Evolutionary conservation across 2,797 vertebrate genomes (phyloP), one percentile per base, ranked within the genome.

Genomic region (Sternarchorhynchus goeldii): DNA sequence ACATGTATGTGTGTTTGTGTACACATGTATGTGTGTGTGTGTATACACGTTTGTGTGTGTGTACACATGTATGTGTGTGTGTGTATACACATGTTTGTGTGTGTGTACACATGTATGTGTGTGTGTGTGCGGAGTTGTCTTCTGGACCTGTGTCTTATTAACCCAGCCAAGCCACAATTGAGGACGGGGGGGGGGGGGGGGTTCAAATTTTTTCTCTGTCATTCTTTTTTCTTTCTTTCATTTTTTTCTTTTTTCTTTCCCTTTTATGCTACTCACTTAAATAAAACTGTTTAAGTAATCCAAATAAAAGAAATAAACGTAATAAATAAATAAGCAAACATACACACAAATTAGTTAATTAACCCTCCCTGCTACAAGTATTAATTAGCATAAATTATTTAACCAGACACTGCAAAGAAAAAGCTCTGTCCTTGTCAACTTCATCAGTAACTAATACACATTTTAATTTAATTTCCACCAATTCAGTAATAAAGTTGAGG

Each of bases 81-180:
- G 25, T 25, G 25, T n/a, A n/a, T n/a, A n/a, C n/a, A n/a, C n/a
- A n/a, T n/a, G n/a, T n/a, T n/a, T n/a, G n/a, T 25, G 25, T 25
- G 25, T 25, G 25, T 25, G 25, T 25, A 25, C 25, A 25, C 25
- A 25, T 25, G 25, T 25, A 25, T 25, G 25, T 25, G 25, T 25
- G 25, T 25, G 25, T 25, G 25, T 25, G 25, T 25, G 25, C 25
- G 25, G 25, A 25, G 25, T 25, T 25, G 25, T 89, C 90, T 92
- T 81, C 84, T 77, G 87, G 82, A 90, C 90, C 94, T 94, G 95
- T 91, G 93, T 96, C 91, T 93, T 94, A 96, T 96, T 96, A 96
- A 91, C 91, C 85, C 86, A 2, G 65, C 82, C 92, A 90, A 91
- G 88, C 92, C 91, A 87, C 87, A 84, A 82, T 88, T 89, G 86